These are phyloP conservation scores for Invenusta paracnida DNA, from an alignment of 2,888 invertebrate genomes.

Conservation along the genomic window DNA sequence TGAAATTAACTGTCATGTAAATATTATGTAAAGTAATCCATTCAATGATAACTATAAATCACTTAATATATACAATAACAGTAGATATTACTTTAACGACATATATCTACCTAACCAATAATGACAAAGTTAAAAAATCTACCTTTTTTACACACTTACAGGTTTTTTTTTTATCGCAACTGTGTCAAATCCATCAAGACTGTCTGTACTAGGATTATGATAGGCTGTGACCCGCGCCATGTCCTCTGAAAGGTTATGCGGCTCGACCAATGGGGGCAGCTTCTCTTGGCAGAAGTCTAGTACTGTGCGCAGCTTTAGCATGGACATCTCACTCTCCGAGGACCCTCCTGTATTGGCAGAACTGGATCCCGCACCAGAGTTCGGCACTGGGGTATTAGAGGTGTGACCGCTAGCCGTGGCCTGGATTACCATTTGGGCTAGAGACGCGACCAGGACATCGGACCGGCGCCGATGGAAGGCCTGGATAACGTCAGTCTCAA, in stretches of 20 bases:
- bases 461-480: background rate
- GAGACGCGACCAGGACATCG: background rate
- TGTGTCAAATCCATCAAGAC: conserved; percentile 40
- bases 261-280: conserved; percentile 54
- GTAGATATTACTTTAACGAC: too few species aligned
- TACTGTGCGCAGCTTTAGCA: conserved; percentile 51
- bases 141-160: too few species aligned
- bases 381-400: background rate
- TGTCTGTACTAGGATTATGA: conserved; percentile 55
- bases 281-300: conserved; percentile 55
- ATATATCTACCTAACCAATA: too few species aligned
- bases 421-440: background rate
- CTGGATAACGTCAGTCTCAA: background rate
- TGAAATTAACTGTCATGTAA: too few species aligned
- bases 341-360: background rate
- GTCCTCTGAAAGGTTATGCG: conserved; percentile 49
- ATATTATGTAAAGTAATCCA: too few species aligned
- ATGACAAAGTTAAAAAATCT: too few species aligned
- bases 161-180: too few species aligned
- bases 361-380: background rate
- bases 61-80: too few species aligned
- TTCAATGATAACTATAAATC: too few species aligned
- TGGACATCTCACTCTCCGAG: background rate
- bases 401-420: conserved; percentile 16
- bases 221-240: conserved; percentile 55